Conservation (phyloP, 2,113 vertebrate species). For the Electrona antarctica region DNA sequence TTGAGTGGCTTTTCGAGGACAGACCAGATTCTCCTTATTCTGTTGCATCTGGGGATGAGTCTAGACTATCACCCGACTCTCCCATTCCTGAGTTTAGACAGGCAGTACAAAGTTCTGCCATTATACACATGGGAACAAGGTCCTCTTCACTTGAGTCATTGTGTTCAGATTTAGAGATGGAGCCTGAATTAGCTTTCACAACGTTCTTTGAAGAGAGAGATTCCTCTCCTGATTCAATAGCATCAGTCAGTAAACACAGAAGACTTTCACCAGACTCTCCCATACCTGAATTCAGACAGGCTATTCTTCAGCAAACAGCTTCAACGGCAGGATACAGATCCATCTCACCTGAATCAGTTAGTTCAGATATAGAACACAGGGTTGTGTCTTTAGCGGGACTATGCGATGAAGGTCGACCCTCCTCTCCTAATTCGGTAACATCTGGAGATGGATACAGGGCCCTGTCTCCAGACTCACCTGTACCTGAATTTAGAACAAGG, state of each 20-base stretch:
- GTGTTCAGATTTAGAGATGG: constrained; percentile 36
- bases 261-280: constrained; percentile 50
- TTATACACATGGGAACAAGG: constrained; percentile 13
- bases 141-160: constrained; percentile 52
- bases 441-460: constrained; percentile 16
- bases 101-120: background rate
- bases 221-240: constrained; percentile 42
- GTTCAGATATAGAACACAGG: constrained; percentile 35
- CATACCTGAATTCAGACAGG: constrained; percentile 25
- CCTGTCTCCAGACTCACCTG: constrained; percentile 49
- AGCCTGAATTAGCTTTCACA: constrained; percentile 14
- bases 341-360: constrained; percentile 41
- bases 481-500: constrained; percentile 18
- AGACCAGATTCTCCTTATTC: constrained; percentile 47
- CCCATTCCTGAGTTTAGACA: constrained; percentile 50
- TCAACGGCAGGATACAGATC: constrained; percentile 27
- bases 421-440: constrained; percentile 38
- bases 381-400: background rate
- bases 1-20: constrained; percentile 13
- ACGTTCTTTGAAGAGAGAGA: constrained; percentile 21
- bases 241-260: background rate
- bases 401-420: constrained; percentile 22
- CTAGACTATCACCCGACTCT: constrained; percentile 50
- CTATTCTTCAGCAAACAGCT: background rate
- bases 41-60: constrained; percentile 13